Percentiles rank a stretch among this genome's conserved stretches.
Conservation (phyloP, 2,888 invertebrate genomes). For the Agrochola lota region DNA sequence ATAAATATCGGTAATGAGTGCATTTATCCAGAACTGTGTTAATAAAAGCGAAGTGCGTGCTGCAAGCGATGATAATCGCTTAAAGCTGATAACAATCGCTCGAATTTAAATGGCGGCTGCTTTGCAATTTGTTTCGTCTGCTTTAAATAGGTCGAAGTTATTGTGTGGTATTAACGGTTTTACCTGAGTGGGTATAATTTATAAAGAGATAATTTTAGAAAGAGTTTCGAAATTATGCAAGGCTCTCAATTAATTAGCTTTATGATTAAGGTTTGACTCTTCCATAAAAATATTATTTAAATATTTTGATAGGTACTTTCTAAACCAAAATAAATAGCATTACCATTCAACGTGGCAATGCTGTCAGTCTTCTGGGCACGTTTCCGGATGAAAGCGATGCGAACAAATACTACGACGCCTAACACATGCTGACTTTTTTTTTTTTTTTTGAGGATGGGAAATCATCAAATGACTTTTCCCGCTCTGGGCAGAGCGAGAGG, state of each 20-base stretch:
- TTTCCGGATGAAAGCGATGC: neutral
- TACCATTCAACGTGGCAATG: neutral
- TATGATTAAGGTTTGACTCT: neutral
- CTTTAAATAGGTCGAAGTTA: conserved; percentile 21
- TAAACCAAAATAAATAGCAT: neutral
- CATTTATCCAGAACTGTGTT: conserved; percentile 7
- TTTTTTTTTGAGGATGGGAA: no score
- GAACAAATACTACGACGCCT: neutral
- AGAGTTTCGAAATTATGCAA: neutral
- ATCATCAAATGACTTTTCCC: no score
- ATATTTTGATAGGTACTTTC: neutral
- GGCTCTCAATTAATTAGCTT: neutral
- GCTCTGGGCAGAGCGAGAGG: no score
- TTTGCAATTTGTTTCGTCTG: conserved; percentile 21
- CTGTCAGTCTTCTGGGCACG: neutral
- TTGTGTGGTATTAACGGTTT: conserved; percentile 24
- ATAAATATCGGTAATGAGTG: neutral
- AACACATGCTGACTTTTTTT: no score
- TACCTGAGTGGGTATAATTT: neutral
- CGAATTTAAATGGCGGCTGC: conserved; percentile 24
- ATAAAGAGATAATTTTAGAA: conserved; percentile 11
- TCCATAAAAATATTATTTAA: neutral
- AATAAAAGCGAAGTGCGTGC: conserved; percentile 15
- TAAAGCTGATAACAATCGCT: conserved; percentile 35
- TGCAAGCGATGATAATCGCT: conserved; percentile 22